phyloP scores from a whole-genome alignment of 2,888 invertebrate species.

The Coleophora flavipennella region DNA sequence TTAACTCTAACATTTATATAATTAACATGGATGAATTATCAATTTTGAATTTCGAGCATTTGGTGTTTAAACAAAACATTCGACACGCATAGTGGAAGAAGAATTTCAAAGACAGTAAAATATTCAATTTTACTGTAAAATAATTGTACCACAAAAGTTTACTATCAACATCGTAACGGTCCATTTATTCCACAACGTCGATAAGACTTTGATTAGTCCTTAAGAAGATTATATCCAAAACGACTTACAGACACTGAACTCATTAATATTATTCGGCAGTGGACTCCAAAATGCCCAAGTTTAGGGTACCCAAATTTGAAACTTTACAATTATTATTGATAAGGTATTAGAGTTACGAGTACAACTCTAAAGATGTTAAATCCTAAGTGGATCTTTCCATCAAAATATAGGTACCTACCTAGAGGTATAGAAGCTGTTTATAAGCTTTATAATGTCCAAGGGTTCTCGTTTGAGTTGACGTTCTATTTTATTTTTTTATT shows the following conservation, averaged over 20 bases:
- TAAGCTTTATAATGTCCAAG: too few relatives aligned
- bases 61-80: too few relatives aligned
- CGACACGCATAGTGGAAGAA: neutral
- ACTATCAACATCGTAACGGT: slow-evolving; percentile 19
- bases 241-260: slow-evolving; percentile 25
- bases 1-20: too few relatives aligned
- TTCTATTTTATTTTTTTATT: too few relatives aligned
- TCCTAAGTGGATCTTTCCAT: too few relatives aligned
- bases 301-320: slow-evolving; percentile 16
- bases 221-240: slow-evolving; percentile 50
- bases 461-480: too few relatives aligned
- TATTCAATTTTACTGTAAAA: too few relatives aligned
- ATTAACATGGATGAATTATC: neutral
- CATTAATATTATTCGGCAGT: slow-evolving; percentile 21
- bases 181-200: slow-evolving; percentile 23
- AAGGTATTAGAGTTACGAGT: slow-evolving; percentile 36
- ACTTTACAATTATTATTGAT: slow-evolving; percentile 41
- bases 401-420: too few relatives aligned
- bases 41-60: neutral
- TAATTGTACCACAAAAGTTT: too few relatives aligned
- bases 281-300: slow-evolving; percentile 22
- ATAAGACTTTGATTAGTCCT: slow-evolving; percentile 31
- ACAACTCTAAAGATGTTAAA: too few relatives aligned
- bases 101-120: neutral
- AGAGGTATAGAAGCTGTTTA: too few relatives aligned